Percentiles rank a stretch among this genome's conserved stretches.
These are phyloP conservation scores for Exaiptasia diaphana DNA, from an alignment of 64 coral and sea anemone genomes.

Conservation along the genomic window DNA sequence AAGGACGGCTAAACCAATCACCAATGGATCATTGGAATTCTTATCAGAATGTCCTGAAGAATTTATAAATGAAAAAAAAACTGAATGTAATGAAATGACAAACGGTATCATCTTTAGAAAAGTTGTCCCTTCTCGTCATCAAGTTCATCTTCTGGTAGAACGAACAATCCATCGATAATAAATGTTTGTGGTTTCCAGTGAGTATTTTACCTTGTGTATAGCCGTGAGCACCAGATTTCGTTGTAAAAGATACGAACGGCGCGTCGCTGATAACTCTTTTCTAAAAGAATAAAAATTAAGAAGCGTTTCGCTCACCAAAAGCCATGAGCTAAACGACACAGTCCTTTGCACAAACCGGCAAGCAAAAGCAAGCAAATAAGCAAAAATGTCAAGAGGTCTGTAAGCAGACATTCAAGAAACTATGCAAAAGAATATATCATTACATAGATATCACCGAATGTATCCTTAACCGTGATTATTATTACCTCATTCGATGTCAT, in stretches of 20 bases:
- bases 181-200: background rate
- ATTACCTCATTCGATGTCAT: background rate
- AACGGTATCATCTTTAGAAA: background rate
- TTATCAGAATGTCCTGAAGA: background rate
- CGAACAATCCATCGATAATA: background rate
- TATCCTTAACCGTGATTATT: background rate
- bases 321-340: no score
- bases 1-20: background rate
- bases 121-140: background rate
- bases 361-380: background rate
- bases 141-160: background rate
- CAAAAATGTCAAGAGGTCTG: background rate
- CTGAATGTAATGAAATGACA: background rate
- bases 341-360: no score
- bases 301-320: background rate
- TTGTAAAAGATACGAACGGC: background rate
- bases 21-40: background rate
- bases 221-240: background rate
- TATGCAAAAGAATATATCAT: background rate
- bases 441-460: background rate
- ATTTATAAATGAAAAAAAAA: background rate
- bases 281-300: background rate
- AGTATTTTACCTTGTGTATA: no score
- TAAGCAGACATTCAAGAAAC: no score
- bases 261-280: background rate